Conservation (phyloP, 2,797 vertebrate genomes). For the Hydrocynus forskahlii region DNA sequence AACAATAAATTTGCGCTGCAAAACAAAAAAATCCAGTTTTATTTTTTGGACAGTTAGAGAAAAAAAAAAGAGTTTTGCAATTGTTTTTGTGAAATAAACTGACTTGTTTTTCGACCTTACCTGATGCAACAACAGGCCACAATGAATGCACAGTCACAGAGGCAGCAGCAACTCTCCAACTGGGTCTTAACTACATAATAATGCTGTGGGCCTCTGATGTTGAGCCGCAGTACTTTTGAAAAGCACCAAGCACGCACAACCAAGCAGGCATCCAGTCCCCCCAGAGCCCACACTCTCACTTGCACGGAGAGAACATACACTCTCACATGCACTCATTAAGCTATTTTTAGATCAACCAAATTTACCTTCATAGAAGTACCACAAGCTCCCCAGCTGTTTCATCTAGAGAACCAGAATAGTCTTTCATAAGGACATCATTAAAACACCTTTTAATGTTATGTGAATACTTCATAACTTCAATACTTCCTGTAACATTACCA, state of each 20-base stretch:
- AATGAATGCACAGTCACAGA: conserved; percentile 78
- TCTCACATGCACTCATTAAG: background rate
- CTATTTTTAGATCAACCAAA: background rate
- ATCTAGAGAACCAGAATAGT: background rate
- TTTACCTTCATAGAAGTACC: background rate
- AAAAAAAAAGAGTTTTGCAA: background rate
- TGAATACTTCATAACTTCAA: too few relatives aligned
- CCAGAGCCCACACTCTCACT: too few relatives aligned
- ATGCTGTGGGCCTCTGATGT: conserved; percentile 68
- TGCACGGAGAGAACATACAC: background rate
- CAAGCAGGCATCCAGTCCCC: background rate
- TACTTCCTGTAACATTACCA: too few relatives aligned
- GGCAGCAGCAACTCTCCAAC: conserved; percentile 67
- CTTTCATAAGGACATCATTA: background rate
- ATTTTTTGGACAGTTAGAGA: background rate
- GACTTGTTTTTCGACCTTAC: conserved; percentile 54
- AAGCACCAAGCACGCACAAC: conserved; percentile 10
- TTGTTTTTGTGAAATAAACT: conserved; percentile 32
- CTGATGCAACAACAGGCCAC: conserved; percentile 62
- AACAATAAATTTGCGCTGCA: background rate
- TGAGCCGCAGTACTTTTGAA: conserved; percentile 11
- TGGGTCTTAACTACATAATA: conserved; percentile 72
- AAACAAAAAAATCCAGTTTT: background rate
- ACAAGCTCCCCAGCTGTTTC: background rate
- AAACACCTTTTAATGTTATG: background rate